These are phyloP conservation scores for Babylonia areolata DNA, from an alignment of 1,140 invertebrate genomes.

Conservation along the genomic window DNA sequence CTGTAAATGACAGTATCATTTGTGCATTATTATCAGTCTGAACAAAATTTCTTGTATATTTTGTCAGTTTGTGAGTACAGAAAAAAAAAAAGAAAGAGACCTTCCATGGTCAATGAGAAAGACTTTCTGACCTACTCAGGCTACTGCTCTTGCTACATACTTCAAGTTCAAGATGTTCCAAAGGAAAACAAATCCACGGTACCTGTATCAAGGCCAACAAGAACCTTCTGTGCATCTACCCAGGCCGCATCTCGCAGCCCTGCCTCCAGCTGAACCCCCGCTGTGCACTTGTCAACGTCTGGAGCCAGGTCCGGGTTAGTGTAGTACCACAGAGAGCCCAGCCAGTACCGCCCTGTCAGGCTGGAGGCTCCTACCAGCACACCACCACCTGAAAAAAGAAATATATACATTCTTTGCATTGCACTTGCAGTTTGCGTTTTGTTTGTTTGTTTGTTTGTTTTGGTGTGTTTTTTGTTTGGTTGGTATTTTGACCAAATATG, in stretches of 20 bases:
- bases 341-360: constrained; percentile 73
- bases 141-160: not conserved
- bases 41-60: no score
- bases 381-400: constrained; percentile 66
- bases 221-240: constrained; percentile 61
- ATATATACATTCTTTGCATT: no score
- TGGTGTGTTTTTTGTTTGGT: no score
- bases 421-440: no score
- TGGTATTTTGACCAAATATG: no score
- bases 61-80: no score
- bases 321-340: constrained; percentile 74
- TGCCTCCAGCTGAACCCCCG: constrained; percentile 72
- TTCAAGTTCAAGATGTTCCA: not conserved
- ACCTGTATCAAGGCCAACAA: constrained; percentile 71
- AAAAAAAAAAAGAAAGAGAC: no score
- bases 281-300: constrained; percentile 73
- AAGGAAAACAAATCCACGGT: no score
- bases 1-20: no score
- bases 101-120: not conserved
- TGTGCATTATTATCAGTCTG: no score
- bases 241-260: constrained; percentile 69
- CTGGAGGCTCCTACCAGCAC: constrained; percentile 72
- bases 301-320: constrained; percentile 64
- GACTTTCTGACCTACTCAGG: not conserved
- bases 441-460: no score